Evolutionary conservation across 1,140 invertebrate species (phyloP).

Genomic region (Drosophila baimaii): DNA sequence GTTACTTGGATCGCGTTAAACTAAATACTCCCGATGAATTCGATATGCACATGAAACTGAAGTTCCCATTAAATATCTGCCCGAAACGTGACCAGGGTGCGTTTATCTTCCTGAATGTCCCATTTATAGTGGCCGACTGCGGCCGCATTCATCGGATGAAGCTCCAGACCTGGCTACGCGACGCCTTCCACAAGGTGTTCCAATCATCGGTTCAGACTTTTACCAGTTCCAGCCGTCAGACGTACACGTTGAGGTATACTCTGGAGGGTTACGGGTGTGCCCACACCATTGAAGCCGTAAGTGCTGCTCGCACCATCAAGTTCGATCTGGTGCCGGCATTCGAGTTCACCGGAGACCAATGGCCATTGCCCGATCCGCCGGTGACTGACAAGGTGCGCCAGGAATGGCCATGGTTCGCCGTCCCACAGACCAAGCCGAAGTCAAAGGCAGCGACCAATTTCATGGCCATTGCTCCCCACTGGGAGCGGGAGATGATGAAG

Average conservation of each 20-base stretch:
- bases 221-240: background rate
- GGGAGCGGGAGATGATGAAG: slow-evolving; percentile 49
- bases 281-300: slow-evolving; percentile 30
- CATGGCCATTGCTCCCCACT: slow-evolving; percentile 52
- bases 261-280: slow-evolving; percentile 40
- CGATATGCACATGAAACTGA: slow-evolving; percentile 52
- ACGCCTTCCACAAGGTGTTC: slow-evolving; percentile 25
- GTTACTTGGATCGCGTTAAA: slow-evolving; percentile 50
- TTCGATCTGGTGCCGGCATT: slow-evolving; percentile 52
- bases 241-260: slow-evolving; percentile 16
- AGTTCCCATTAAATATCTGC: slow-evolving; percentile 17
- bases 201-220: rapidly evolving
- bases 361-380: slow-evolving; percentile 8
- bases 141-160: slow-evolving; percentile 11
- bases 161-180: slow-evolving; percentile 41
- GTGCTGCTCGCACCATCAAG: slow-evolving; percentile 8
- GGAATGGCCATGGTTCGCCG: slow-evolving; percentile 30
- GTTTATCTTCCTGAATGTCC: slow-evolving; percentile 17
- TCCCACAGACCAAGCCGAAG: slow-evolving; percentile 16
- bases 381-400: background rate
- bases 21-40: slow-evolving; percentile 49
- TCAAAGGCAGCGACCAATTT: slow-evolving; percentile 5
- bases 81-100: background rate
- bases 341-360: slow-evolving; percentile 17
- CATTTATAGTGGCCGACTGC: background rate